Evolutionary conservation across 1,140 invertebrate genomes (phyloP), one percentile per base, ranked within the genome.

Genomic region (Trichonephila inaurata): DNA sequence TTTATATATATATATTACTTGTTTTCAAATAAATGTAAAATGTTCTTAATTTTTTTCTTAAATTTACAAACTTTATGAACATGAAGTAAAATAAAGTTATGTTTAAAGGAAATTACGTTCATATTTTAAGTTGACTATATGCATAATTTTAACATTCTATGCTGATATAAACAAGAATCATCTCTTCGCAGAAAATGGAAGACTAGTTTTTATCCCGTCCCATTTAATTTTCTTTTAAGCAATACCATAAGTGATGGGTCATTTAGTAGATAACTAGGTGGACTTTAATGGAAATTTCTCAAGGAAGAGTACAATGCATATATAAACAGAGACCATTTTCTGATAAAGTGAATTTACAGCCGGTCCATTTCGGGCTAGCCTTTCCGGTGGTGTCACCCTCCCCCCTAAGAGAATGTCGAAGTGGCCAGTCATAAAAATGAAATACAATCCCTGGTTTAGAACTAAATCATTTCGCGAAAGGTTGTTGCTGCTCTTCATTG

Each of bases 391-490:
- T 7, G 28, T 33, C 33, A 5, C 28, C 72, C 28, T 77, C 33
- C 72, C n/a, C 6, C 83, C 83, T 3, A 58, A 60, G 5, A 58
- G 60, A 18, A 85, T 16, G 83, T 61, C 83, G 8, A 60, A 85
- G 83, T 85, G 83, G 83, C 16, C 83, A 61, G 58, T 85, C 83
- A 60, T 85, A 85, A 85, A 85, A 60, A 85, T 85, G 58, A 85
- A 61, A 85, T 85, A 85, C 58, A 85, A 2, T 85, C 58, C 28
- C 51, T n/a, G 83, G 58, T 28, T 85, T 61, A 24, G 83, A 33
- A 85, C 58, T 85, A 85, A 85, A 85, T 85, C 58, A 85, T 51
- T 58, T 14, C n/a, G 83, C 58, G 24, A 33, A 40, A 77, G 33
- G 24, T 85, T 85, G 83, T 85, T 60, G 51, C 51, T 18, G 51